Conservation (phyloP, 2,113 vertebrate genomes). For the Noturus placidus region DNA sequence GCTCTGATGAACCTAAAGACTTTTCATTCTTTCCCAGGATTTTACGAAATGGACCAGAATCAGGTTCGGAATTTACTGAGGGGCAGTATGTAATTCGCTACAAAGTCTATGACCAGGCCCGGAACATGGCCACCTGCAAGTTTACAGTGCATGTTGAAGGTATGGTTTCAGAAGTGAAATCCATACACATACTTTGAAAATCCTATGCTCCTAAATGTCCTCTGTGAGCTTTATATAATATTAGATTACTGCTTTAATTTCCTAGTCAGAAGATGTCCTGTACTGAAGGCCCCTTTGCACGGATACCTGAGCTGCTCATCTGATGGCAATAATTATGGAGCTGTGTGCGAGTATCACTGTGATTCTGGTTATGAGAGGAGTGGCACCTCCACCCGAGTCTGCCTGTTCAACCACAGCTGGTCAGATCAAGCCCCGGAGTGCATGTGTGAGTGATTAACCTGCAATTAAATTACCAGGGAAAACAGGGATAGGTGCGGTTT, state of each 20-base stretch:
- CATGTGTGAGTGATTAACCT: constrained; percentile 72
- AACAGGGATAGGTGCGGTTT: not conserved
- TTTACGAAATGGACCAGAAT: constrained; percentile 78
- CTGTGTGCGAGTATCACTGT: constrained; percentile 86
- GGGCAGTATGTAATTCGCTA: constrained; percentile 86
- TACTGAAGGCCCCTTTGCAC: constrained; percentile 78
- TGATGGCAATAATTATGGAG: constrained; percentile 85
- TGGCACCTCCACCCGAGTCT: constrained; percentile 77
- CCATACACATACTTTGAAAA: not conserved
- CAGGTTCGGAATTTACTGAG: constrained; percentile 83
- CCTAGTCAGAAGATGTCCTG: constrained; percentile 84
- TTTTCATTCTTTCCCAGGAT: constrained; percentile 70
- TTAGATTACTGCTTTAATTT: not conserved
- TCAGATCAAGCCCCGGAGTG: constrained; percentile 77
- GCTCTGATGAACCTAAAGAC: not conserved
- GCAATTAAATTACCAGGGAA: not conserved
- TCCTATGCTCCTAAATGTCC: not conserved
- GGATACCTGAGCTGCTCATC: constrained; percentile 87
- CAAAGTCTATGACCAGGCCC: constrained; percentile 85
- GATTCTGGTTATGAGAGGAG: constrained; percentile 84
- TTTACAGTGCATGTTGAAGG: constrained; percentile 89
- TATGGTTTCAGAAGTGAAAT: constrained; percentile 54
- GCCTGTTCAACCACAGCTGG: constrained; percentile 86
- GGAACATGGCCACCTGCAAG: constrained; percentile 93
- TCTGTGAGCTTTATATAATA: not conserved